These are phyloP conservation scores for Nylanderia fulva DNA, from an alignment of 1,140 invertebrate genomes.

Conservation along the genomic window DNA sequence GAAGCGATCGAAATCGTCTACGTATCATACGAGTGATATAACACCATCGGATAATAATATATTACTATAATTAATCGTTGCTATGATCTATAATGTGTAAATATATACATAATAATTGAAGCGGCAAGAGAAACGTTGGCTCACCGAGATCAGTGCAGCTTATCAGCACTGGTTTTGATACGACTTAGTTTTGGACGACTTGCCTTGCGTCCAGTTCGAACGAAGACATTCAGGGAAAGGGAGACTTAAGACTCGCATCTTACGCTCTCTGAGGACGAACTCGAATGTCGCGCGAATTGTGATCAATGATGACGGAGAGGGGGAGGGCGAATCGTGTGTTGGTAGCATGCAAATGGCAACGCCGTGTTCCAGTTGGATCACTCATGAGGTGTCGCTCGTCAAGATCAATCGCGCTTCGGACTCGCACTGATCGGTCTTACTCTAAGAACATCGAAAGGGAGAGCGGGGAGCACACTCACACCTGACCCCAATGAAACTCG, in stretches of 20 bases:
- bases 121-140: slow-evolving; percentile 13
- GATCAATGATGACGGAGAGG: slow-evolving; percentile 70
- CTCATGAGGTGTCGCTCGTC: slow-evolving; percentile 80
- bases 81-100: slow-evolving; percentile 6
- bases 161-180: slow-evolving; percentile 13
- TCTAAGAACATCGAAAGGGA: slow-evolving; percentile 82
- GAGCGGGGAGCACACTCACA: slow-evolving; percentile 83
- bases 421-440: slow-evolving; percentile 75
- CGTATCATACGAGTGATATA: slow-evolving; percentile 1
- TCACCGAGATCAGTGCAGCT: slow-evolving; percentile 62
- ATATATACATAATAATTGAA: slow-evolving; percentile 11
- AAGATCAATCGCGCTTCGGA: slow-evolving; percentile 70
- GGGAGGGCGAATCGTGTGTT: slow-evolving; percentile 61
- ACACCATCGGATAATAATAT: not conserved
- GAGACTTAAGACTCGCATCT: slow-evolving; percentile 49
- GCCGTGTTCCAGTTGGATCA: slow-evolving; percentile 80
- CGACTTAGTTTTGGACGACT: slow-evolving; percentile 67
- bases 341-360: slow-evolving; percentile 80
- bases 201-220: slow-evolving; percentile 76
- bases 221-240: slow-evolving; percentile 64
- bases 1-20: slow-evolving; percentile 41
- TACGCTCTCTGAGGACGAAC: slow-evolving; percentile 6
- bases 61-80: not conserved
- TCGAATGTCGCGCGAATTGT: slow-evolving; percentile 33
- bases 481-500: slow-evolving; percentile 85